phyloP scores from a whole-genome alignment of 2,113 vertebrate genomes.

The Blennius ocellaris region DNA sequence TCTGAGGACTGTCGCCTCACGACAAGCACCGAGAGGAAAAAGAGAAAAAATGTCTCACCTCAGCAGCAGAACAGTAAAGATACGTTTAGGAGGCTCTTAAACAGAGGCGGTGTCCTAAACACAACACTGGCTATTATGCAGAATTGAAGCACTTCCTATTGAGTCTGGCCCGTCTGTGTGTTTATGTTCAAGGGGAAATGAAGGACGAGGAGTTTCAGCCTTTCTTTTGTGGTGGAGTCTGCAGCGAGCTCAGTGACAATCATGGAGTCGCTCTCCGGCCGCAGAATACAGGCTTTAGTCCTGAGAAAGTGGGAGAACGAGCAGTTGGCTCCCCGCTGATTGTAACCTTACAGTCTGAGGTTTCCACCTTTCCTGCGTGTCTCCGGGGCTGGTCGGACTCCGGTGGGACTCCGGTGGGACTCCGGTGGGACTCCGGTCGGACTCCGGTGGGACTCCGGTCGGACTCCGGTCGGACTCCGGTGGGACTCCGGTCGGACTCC shows the following conservation, averaged over 20 bases:
- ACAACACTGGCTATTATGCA: conserved; percentile 21
- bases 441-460: too few relatives aligned
- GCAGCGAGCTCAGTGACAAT: not conserved
- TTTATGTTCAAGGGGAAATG: conserved; percentile 21
- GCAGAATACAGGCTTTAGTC: conserved; percentile 5
- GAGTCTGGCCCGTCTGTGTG: conserved; percentile 6
- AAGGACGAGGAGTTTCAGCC: conserved; percentile 1
- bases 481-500: too few relatives aligned
- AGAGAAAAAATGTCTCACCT: conserved; percentile 52
- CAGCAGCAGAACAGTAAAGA: conserved; percentile 54
- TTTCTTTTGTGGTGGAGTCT: conserved; percentile 12
- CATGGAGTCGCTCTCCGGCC: not conserved
- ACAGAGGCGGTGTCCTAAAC: conserved; percentile 36
- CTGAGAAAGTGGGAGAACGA: conserved; percentile 37
- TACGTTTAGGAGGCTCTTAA: conserved; percentile 55
- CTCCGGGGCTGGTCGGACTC: conserved; percentile 50
- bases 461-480: conserved; percentile 59
- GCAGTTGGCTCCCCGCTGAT: conserved; percentile 35
- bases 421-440: too few relatives aligned
- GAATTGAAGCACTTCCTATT: conserved; percentile 36
- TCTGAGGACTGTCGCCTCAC: conserved; percentile 34
- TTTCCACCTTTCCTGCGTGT: conserved; percentile 60
- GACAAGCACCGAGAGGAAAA: conserved; percentile 16
- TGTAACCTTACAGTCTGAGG: conserved; percentile 36
- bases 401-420: too few relatives aligned